A percentile compares a stretch with the other conserved stretches of the same genome.
Conservation (phyloP, 2,888 invertebrate species). For the Scaptomyza cyrtandrae region DNA sequence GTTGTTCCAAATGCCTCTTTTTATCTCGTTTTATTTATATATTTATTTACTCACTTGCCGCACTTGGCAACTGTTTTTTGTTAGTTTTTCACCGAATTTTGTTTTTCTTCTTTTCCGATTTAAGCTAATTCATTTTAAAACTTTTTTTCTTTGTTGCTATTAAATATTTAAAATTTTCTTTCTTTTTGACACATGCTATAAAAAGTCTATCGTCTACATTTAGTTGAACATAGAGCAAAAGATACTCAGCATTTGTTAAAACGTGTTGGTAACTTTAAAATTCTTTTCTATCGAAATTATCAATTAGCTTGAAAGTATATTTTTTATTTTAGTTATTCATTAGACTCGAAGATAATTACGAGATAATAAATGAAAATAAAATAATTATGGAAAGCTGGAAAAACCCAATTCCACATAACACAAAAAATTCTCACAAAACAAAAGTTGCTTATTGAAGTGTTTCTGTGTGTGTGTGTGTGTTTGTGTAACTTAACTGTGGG, state of each 20-base stretch:
- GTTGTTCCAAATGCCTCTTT: conserved; percentile 6
- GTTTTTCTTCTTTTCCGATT: background rate
- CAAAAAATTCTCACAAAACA: conserved; percentile 7
- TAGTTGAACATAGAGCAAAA: conserved; percentile 24
- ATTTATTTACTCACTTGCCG: conserved; percentile 17
- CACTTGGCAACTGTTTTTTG: conserved; percentile 55
- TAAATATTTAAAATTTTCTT: conserved; percentile 2
- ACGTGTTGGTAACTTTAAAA: conserved; percentile 22
- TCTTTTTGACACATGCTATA: conserved; percentile 55
- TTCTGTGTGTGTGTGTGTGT: conserved; percentile 20
- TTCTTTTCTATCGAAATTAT: background rate
- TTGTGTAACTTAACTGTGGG: conserved; percentile 11
- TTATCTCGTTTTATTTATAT: background rate
- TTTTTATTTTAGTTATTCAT: no score
- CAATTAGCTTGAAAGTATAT: background rate
- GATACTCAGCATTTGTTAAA: conserved; percentile 1
- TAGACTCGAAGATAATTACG: no score
- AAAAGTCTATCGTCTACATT: conserved; percentile 60
- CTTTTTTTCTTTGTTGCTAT: background rate
- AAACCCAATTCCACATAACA: conserved; percentile 5
- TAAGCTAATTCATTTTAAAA: background rate
- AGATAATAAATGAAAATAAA: no score
- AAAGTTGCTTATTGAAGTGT: conserved; percentile 9
- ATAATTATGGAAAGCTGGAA: background rate
- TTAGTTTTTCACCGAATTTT: background rate